Evolutionary conservation across 1,140 invertebrate genomes (phyloP).

Genomic region (Schmidtea mediterranea): DNA sequence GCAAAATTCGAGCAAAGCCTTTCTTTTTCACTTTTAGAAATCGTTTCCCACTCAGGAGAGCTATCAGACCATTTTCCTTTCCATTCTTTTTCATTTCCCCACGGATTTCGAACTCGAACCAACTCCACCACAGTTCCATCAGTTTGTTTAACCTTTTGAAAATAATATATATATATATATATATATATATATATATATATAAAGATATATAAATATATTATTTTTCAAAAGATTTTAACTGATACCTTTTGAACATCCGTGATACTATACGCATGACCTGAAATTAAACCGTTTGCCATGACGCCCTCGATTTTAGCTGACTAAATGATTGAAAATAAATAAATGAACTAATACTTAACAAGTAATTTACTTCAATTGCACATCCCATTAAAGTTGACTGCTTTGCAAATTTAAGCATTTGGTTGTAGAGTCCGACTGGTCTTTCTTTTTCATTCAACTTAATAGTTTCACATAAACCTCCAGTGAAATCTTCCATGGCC

Average conservation of each 20-base stretch:
- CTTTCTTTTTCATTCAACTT: background rate
- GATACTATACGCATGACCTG: conserved; percentile 8
- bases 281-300: conserved; percentile 8
- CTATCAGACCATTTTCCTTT: conserved; percentile 9
- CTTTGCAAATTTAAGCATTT: conserved; percentile 6
- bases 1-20: conserved; percentile 17
- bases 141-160: conserved; percentile 3
- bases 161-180: too few relatives aligned
- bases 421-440: conserved; percentile 1
- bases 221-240: background rate
- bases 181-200: too few relatives aligned
- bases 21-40: background rate
- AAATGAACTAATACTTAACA: too few relatives aligned
- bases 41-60: conserved; percentile 1
- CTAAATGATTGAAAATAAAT: too few relatives aligned
- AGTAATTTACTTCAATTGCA: conserved; percentile 43
- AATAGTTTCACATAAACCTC: conserved; percentile 9
- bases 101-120: conserved; percentile 9
- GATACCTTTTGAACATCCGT: conserved; percentile 6
- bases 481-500: conserved; percentile 10
- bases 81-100: conserved; percentile 26
- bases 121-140: conserved; percentile 7
- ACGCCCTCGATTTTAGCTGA: conserved; percentile 1
- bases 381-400: conserved; percentile 9
- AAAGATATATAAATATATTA: background rate